Evolutionary conservation across 2,888 invertebrate genomes (phyloP), one percentile per base, ranked within the genome.

Genomic region (Lapara coniferarum): DNA sequence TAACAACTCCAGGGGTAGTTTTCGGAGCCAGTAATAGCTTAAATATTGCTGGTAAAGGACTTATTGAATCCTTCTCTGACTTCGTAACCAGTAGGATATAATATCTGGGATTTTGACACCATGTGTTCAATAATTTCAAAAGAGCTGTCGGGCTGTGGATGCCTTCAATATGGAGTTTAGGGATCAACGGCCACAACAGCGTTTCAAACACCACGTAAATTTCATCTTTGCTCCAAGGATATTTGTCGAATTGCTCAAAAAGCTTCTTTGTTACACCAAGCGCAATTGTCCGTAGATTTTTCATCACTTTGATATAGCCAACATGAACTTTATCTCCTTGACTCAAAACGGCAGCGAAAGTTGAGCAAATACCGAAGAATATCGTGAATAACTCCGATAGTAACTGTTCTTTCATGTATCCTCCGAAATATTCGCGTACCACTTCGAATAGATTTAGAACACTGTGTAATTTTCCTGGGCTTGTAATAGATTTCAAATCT

Each of bases 111-210:
- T 97, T 96, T 69, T 95, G 95, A 74, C 97, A 96, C 98, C 98
- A 99, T 0, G 95, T 92, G 46, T 95, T 92, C 25, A 98, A 94
- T n/a, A 99, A 88, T 85, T 96, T 97, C 19, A 98, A 88, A 68
- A 98, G 89, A 2, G 96, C 95, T 0, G 98, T 98, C 0, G 98
- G 98, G 77, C 96, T 96, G 78, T 97, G 96, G 69, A 98, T 95
- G 12, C 97, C 96, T 84, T 99, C 98, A 66, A 95, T 91, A 0
- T 96, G 95, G 16, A 99, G 88, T 82, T 96, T 97, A 13, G 95
- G 94, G 70, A 98, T 88, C 81, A 96, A 95, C 0, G 98, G 98
- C 96, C 97, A 98, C 12, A 99, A 95, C 66, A 97, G 95, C 0
- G 97, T 95, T 66, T 96, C 93, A 82, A 97, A 98, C 19, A 98